Conservation (phyloP, 2,888 invertebrate genomes). For the Amphipoea lucens region DNA sequence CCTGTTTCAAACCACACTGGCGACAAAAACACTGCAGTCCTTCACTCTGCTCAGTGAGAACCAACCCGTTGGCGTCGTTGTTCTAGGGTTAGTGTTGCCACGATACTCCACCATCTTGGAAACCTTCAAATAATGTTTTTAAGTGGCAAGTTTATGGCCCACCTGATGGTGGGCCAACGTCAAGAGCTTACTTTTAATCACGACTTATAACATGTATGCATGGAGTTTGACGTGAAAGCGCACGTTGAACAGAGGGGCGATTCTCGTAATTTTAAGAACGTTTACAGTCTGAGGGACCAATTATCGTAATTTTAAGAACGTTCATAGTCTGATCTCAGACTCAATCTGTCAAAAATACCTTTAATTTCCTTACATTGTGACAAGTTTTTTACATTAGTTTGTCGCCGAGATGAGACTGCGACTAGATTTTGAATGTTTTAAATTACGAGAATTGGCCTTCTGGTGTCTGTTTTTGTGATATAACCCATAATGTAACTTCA, state of each 20-base stretch:
- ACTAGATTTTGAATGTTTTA: no score
- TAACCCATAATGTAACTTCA: no score
- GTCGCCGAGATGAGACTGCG: no score
- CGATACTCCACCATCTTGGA: not conserved
- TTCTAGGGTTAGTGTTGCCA: conserved; percentile 82
- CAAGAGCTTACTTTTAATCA: no score
- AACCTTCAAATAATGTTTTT: not conserved
- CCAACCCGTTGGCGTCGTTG: conserved; percentile 85
- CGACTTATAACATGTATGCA: not conserved
- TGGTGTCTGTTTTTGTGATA: not conserved
- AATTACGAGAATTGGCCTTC: no score
- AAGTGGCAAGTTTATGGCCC: not conserved
- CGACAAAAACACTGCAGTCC: conserved; percentile 70
- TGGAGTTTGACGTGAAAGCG: not conserved
- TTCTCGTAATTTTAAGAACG: no score
- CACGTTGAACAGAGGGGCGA: not conserved
- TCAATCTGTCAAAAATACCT: no score
- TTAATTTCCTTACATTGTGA: no score
- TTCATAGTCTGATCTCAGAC: no score
- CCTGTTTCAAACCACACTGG: conserved; percentile 75
- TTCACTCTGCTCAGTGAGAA: conserved; percentile 82
- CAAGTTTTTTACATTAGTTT: no score
- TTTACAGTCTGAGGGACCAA: no score
- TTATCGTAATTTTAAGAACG: no score
- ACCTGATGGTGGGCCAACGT: not conserved